Evolutionary conservation across 2,888 invertebrate species (phyloP).

Genomic region (Diaprepes abbreviatus): DNA sequence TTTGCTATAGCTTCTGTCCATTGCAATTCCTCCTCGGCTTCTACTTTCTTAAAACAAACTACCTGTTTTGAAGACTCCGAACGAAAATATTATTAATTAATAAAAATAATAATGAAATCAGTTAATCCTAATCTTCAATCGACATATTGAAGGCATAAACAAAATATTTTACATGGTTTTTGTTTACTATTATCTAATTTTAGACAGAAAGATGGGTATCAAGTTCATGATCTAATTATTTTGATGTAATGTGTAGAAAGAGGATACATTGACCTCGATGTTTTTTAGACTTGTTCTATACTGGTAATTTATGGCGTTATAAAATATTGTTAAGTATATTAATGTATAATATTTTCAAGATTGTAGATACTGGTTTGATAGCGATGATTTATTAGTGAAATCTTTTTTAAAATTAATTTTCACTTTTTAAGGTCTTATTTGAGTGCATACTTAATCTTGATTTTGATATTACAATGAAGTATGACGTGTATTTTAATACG

Average conservation of each 20-base stretch:
- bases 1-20: too few relatives aligned
- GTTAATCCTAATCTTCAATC: not conserved
- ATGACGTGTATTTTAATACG: too few relatives aligned
- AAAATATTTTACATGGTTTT: constrained; percentile 22
- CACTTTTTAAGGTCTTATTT: not conserved
- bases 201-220: constrained; percentile 36
- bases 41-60: too few relatives aligned
- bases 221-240: constrained; percentile 46
- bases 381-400: not conserved
- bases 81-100: too few relatives aligned
- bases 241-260: constrained; percentile 22
- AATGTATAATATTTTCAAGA: constrained; percentile 7
- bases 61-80: too few relatives aligned
- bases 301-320: constrained; percentile 1
- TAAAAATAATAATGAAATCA: too few relatives aligned
- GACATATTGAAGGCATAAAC: not conserved
- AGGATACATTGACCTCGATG: constrained; percentile 34
- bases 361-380: constrained; percentile 8
- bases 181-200: constrained; percentile 35
- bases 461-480: too few relatives aligned
- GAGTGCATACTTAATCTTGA: too few relatives aligned
- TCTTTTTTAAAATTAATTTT: not conserved
- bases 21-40: too few relatives aligned
- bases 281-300: constrained; percentile 14
- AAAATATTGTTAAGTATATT: not conserved